Conservation (phyloP, 1,140 invertebrate species). For the Apis mellifera region DNA sequence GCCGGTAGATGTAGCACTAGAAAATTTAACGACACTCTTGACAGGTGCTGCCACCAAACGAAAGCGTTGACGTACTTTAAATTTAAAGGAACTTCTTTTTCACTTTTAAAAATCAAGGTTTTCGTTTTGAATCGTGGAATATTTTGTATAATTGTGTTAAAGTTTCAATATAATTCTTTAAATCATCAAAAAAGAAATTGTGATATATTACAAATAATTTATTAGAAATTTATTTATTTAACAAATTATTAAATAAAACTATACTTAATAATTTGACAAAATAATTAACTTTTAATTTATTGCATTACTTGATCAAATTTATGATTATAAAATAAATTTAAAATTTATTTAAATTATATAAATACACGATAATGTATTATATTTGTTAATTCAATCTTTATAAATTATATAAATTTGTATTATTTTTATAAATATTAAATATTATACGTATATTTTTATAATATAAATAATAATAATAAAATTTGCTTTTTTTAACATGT, state of each 20-base stretch:
- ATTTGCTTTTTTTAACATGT: too few species aligned
- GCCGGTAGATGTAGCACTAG: conserved; percentile 67
- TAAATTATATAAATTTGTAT: not conserved
- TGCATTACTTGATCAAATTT: too few species aligned
- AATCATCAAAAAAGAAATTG: conserved; percentile 13
- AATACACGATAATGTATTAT: not conserved
- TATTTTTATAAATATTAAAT: not conserved
- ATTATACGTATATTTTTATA: not conserved
- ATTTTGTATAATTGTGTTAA: not conserved
- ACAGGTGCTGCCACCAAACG: conserved; percentile 51
- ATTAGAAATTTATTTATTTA: not conserved
- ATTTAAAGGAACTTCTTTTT: conserved; percentile 18
- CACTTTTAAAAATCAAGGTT: conserved; percentile 6
- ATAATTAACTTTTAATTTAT: not conserved
- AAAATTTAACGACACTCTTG: not conserved
- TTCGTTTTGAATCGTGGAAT: not conserved
- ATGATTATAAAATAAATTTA: not conserved
- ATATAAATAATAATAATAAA: not conserved
- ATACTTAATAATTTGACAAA: not conserved
- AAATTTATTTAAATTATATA: too few species aligned
- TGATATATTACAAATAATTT: not conserved
- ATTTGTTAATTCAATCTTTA: not conserved
- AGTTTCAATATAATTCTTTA: not conserved
- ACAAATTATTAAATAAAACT: not conserved
- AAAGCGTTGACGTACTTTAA: conserved; percentile 23